Evolutionary conservation across 2,888 invertebrate species (phyloP), one percentile per base, ranked within the genome.

Genomic region (Cephonodes hylas): DNA sequence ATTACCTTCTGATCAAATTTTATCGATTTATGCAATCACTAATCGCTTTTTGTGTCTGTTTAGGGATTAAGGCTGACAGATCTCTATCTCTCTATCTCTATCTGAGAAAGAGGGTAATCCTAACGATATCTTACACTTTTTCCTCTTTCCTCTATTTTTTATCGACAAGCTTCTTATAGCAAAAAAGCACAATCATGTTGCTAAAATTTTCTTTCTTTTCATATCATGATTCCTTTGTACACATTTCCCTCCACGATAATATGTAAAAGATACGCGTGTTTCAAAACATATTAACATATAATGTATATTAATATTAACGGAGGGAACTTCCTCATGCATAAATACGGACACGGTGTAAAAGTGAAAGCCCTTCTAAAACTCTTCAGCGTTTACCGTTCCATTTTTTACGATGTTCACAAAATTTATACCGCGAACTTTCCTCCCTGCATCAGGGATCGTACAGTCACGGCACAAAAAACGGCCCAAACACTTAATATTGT

Each of bases 371-470:
- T 53, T 18, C 53, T 53, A 15, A 53, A 31, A 53, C 53, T 53
- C 53, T 31, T 31, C 53, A 31, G 53, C 53, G 53, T 53, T 53
- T 53, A 53, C 53, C 53, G 53, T 53, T 53, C 18, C 27, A 53
- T 53, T 53, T 53, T 53, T 53, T 53, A 53, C 53, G 53, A 53
- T 53, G 53, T 53, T 53, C 53, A 53, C 53, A 53, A 53, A 53
- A 53, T 53, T 31, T 53, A 53, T 53, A 31, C 53, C 53, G 18
- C 10, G 53, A 53, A 53, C 53, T 53, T 53, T 53, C 18, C 18
- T 53, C 31, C 31, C 27, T 53, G 53, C 27, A 53, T 53, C 18
- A 15, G 8, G 27, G 27, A 31, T 8, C 31, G 18, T 53, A 53
- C 53, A 53, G 18, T 20, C 18, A 18, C 15, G 53, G 53, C 4